These are phyloP conservation scores for Meles meles DNA, from an alignment of 2,113 vertebrate genomes.

Conservation along the genomic window DNA sequence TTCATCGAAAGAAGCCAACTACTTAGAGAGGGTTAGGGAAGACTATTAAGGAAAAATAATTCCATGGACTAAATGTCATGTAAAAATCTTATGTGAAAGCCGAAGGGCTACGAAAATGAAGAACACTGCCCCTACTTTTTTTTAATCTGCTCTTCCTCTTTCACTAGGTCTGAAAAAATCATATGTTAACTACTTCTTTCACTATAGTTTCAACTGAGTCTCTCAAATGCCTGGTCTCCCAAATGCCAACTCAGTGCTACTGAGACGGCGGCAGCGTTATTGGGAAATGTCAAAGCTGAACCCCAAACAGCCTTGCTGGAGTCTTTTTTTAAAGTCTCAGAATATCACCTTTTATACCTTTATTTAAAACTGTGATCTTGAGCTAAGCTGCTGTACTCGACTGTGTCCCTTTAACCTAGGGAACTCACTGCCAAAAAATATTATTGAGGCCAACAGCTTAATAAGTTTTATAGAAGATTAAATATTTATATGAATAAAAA, in stretches of 20 bases:
- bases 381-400: constrained; percentile 66
- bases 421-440: constrained; percentile 70
- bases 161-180: not conserved
- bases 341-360: constrained; percentile 64
- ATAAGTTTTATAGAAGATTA: constrained; percentile 79
- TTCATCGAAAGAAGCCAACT: not conserved
- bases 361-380: constrained; percentile 66
- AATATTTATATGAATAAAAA: constrained; percentile 79
- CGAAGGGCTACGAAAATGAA: not conserved
- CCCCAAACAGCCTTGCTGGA: constrained; percentile 29
- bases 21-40: not conserved
- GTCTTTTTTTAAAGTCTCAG: constrained; percentile 51
- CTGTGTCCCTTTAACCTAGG: constrained; percentile 72
- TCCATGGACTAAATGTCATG: not conserved
- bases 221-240: not conserved
- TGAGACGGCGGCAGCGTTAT: not conserved
- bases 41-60: not conserved
- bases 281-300: not conserved
- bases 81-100: not conserved
- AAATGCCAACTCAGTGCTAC: not conserved
- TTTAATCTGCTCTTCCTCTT: not conserved
- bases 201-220: not conserved
- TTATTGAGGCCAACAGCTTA: constrained; percentile 75
- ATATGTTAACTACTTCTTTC: not conserved
- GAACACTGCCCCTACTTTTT: not conserved